Conservation (phyloP, 2,797 vertebrate species). For the Gallinago stenura region DNA sequence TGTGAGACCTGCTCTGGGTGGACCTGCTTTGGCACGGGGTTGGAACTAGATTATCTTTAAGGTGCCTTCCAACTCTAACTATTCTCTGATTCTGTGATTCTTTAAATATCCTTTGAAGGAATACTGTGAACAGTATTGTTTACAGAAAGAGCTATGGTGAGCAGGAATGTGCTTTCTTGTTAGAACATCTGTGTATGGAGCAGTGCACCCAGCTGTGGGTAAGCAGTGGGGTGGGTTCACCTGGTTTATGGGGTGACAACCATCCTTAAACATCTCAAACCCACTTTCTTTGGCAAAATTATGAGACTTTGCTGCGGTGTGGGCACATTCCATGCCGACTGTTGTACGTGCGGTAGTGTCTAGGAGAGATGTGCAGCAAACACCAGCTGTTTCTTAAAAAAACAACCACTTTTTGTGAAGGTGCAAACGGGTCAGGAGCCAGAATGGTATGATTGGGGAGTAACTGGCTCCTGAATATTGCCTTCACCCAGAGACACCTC, state of each 20-base stretch:
- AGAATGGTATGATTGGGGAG: fast-evolving
- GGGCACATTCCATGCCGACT: not conserved
- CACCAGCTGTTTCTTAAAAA: not conserved
- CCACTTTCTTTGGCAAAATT: not conserved
- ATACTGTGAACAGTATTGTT: not conserved
- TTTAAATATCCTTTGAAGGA: not conserved
- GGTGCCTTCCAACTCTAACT: too few relatives aligned
- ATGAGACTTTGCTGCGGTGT: not conserved
- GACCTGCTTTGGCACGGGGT: too few relatives aligned
- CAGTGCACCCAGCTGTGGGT: not conserved
- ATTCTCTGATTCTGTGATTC: too few relatives aligned
- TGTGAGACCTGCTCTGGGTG: too few relatives aligned
- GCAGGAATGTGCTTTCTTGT: not conserved
- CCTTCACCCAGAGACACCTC: not conserved
- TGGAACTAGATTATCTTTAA: too few relatives aligned
- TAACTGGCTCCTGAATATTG: fast-evolving
- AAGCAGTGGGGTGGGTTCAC: not conserved
- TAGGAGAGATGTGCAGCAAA: not conserved
- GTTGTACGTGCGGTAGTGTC: fast-evolving
- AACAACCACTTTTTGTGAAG: not conserved
- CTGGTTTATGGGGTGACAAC: not conserved
- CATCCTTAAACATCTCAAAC: not conserved
- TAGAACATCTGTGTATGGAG: fast-evolving
- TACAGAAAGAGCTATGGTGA: not conserved
- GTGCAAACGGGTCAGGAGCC: fast-evolving